Percentiles rank a stretch among this genome's conserved stretches.
phyloP scores from a whole-genome alignment of 2,888 invertebrate species.

The Erynnis tages region DNA sequence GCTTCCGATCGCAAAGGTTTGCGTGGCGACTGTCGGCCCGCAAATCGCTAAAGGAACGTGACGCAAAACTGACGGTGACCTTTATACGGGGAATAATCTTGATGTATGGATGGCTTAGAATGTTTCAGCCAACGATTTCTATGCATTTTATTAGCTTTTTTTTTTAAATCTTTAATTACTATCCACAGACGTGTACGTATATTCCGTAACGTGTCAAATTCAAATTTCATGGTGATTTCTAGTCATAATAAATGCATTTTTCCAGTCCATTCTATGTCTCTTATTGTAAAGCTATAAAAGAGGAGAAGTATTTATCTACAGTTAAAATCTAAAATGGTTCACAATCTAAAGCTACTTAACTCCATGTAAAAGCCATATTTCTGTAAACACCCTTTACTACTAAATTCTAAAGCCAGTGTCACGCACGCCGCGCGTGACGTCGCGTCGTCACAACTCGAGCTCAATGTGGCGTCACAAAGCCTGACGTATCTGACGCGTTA shows the following conservation, averaged over 20 bases:
- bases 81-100: not conserved
- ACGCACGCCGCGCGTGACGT: conserved; percentile 12
- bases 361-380: not conserved
- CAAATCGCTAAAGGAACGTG: conserved; percentile 4
- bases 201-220: too few species aligned
- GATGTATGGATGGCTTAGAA: not conserved
- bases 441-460: conserved; percentile 51
- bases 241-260: too few species aligned
- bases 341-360: too few species aligned
- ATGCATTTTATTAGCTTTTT: too few species aligned
- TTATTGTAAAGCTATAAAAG: too few species aligned
- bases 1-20: not conserved
- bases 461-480: conserved; percentile 50
- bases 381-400: not conserved
- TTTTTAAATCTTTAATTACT: too few species aligned
- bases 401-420: conserved; percentile 23
- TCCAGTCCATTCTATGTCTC: too few species aligned
- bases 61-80: conserved; percentile 1
- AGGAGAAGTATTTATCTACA: too few species aligned
- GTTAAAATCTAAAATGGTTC: too few species aligned
- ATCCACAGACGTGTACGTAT: too few species aligned
- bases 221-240: too few species aligned
- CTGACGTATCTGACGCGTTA: not conserved
- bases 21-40: not conserved
- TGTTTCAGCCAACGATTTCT: too few species aligned